Base-by-base conservation (phyloP, 2,113 vertebrate genomes). In the Anoplopoma fimbria region DNA sequence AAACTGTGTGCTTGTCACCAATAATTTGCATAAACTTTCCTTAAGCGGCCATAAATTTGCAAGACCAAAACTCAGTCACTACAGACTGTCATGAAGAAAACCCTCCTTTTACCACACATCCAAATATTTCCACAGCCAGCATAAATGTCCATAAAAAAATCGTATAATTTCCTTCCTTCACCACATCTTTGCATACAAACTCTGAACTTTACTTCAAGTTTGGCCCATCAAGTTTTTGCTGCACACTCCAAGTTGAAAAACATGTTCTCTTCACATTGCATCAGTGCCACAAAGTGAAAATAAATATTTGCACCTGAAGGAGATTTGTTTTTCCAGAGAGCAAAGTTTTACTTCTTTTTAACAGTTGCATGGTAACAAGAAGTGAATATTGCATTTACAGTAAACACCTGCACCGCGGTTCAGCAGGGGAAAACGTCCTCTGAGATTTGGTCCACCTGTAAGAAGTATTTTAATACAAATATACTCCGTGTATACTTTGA, bases 371-470 rank as follows among this genome's bases (percentile, higher is more conserved):
- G 21, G 60, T 25, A 42, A 77, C 29, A 73, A 51, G 21, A 65
- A 31, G 31, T 80, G 60, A 33, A 77, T 33, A 13, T 29, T 51
- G 34, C 49, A 9, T 17, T 27, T 51, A 14, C 33, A 57, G 19
- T 57, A 36, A 33, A 75, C 84, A 77, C 62, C 72, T 82, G 75
- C 83, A 79, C 58, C 9, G 36, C 36, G 38, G 60, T 23, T 34
- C 42, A n/a, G 51, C 61, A 58, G 42, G 64, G 40, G 25, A 70
- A 27, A 61, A 63, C 19, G 31, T 70, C 78, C 60, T 74, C 27
- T 31, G 70, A 86, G 67, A 86, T 82, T 62, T 69, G 67, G 47
- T 77, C 36, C 58, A 71, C 75, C 45, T 60, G 27, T 55, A 65
- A 51, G 31, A 65, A 45, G 27, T 45, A 63, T 47, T 87, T 62